A percentile compares a stretch with the other conserved stretches of the same genome.
Conservation (phyloP, 2,113 vertebrate genomes). For the Spilogale gracilis region DNA sequence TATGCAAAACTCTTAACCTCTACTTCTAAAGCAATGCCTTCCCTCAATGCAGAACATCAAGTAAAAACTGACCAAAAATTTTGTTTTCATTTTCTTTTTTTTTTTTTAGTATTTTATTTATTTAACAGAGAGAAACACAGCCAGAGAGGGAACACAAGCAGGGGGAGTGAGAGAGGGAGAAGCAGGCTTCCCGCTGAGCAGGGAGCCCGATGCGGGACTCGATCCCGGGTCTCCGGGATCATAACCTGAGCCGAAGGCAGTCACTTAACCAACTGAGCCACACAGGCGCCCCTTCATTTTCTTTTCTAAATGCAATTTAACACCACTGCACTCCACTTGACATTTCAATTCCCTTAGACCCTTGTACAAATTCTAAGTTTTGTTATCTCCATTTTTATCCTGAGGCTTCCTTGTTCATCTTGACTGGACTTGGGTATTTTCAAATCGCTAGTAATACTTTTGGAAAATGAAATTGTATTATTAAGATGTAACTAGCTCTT, state of each 20-base stretch:
- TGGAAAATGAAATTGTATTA: slow-evolving; percentile 8
- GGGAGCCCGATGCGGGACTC: too few relatives aligned
- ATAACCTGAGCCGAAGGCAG: too few relatives aligned
- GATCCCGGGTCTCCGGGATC: too few relatives aligned
- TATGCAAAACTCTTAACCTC: neutral
- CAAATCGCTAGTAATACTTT: slow-evolving; percentile 48
- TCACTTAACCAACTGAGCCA: too few relatives aligned
- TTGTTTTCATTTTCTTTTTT: slow-evolving; percentile 46
- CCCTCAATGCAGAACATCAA: neutral
- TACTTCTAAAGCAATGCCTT: neutral
- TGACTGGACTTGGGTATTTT: slow-evolving; percentile 47
- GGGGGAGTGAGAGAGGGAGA: too few relatives aligned
- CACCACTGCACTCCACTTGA: neutral
- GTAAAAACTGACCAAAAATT: neutral
- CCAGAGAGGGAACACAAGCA: too few relatives aligned
- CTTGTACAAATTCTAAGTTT: slow-evolving; percentile 46
- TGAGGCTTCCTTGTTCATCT: slow-evolving; percentile 36
- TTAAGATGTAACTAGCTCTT: neutral
- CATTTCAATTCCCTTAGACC: slow-evolving; percentile 41
- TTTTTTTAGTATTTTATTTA: too few relatives aligned
- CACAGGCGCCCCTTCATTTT: neutral
- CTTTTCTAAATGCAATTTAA: slow-evolving; percentile 60
- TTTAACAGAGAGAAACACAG: too few relatives aligned
- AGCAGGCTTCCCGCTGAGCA: too few relatives aligned
- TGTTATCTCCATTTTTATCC: slow-evolving; percentile 55